Conservation (phyloP, 2,113 vertebrate genomes). For the Ciconia maguari region DNA sequence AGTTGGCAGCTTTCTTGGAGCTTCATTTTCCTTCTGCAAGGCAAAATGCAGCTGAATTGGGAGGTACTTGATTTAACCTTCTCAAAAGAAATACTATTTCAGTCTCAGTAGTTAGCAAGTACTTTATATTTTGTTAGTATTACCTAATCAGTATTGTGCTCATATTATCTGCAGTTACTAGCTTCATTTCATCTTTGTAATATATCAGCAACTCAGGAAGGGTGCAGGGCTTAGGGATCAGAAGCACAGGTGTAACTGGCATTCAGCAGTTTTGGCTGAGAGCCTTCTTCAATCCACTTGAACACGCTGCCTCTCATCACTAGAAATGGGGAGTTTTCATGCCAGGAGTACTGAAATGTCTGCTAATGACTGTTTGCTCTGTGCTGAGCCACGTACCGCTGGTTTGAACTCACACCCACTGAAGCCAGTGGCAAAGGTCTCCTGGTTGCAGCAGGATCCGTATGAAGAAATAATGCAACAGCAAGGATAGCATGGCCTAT, state of each 20-base stretch:
- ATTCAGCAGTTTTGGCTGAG: background rate
- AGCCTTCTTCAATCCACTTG: background rate
- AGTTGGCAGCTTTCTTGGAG: background rate
- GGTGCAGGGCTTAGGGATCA: background rate
- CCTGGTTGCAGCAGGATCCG: background rate
- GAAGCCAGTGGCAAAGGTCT: background rate
- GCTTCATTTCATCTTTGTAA: background rate
- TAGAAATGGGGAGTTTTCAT: background rate
- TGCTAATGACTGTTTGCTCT: background rate
- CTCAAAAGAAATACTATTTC: background rate
- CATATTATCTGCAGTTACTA: background rate
- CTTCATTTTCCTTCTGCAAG: background rate
- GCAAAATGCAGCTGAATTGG: background rate
- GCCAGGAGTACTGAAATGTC: background rate
- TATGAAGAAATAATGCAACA: background rate
- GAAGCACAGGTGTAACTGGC: background rate
- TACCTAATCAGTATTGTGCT: background rate
- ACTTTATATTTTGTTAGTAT: background rate
- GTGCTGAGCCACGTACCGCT: background rate
- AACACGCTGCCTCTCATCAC: background rate
- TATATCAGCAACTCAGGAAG: background rate
- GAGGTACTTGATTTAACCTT: background rate
- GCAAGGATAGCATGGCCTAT: no score
- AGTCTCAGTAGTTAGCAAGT: background rate
- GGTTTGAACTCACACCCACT: background rate